Evolutionary conservation across 2,888 invertebrate genomes (phyloP).

Genomic region (Trichogramma dendrolimi): DNA sequence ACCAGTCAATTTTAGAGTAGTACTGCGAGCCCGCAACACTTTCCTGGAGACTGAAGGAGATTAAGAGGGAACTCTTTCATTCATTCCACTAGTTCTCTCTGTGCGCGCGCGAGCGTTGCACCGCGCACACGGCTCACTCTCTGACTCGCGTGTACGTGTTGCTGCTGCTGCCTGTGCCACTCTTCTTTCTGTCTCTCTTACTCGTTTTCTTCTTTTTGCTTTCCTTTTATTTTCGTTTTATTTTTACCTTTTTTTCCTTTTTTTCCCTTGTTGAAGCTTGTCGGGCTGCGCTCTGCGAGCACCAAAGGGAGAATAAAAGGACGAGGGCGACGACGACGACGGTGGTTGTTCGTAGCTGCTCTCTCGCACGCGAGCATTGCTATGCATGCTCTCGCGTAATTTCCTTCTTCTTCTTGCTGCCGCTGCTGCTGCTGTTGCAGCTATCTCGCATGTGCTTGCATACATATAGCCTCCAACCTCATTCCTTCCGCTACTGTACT

Average conservation of each 20-base stretch:
- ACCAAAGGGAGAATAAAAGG: neutral
- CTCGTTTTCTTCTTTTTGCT: no score
- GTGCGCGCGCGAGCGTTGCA: neutral
- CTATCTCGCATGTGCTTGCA: no score
- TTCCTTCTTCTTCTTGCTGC: constrained; percentile 14
- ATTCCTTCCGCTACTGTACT: no score
- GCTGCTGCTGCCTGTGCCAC: neutral
- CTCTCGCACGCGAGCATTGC: constrained; percentile 7
- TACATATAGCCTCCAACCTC: no score
- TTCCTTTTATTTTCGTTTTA: no score
- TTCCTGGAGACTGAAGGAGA: constrained; percentile 2
- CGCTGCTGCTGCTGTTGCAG: no score
- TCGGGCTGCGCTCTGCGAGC: no score
- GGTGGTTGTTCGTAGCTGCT: neutral
- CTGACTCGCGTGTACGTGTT: neutral
- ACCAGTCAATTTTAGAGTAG: neutral
- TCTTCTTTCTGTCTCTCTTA: no score
- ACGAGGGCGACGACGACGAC: constrained; percentile 6
- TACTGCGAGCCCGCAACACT: neutral
- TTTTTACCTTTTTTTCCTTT: no score
- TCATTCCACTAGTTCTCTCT: neutral
- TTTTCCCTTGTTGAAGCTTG: no score
- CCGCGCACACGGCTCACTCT: neutral
- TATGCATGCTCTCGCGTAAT: constrained; percentile 21
- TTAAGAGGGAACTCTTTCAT: neutral